These are phyloP conservation scores for Harpegnathos saltator DNA, from an alignment of 1,140 invertebrate species.

Conservation along the genomic window DNA sequence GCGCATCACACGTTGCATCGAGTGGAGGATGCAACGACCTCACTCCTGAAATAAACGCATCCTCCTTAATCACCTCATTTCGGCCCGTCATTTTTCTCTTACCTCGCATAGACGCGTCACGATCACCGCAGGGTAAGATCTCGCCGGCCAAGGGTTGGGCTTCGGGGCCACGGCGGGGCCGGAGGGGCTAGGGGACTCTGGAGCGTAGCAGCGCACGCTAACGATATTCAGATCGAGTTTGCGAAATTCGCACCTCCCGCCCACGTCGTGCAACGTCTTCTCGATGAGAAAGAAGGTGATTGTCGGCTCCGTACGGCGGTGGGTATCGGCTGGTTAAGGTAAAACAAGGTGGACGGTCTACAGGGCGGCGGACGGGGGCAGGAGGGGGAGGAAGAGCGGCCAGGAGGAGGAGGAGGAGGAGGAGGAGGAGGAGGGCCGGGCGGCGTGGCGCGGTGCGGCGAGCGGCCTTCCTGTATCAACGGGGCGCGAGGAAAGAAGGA, in stretches of 20 bases:
- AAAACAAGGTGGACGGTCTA: constrained; percentile 69
- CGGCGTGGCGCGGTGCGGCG: constrained; percentile 37
- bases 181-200: too few relatives aligned
- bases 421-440: not conserved
- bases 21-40: too few relatives aligned
- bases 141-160: too few relatives aligned
- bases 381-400: not conserved
- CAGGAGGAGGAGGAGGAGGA: not conserved
- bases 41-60: too few relatives aligned
- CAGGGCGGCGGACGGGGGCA: not conserved
- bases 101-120: too few relatives aligned
- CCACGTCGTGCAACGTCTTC: constrained; percentile 30
- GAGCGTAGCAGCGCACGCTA: constrained; percentile 9
- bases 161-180: too few relatives aligned
- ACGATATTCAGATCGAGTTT: constrained; percentile 39
- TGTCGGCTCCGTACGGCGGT: constrained; percentile 52
- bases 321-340: constrained; percentile 68
- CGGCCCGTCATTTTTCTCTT: too few relatives aligned
- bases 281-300: constrained; percentile 67
- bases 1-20: too few relatives aligned
- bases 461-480: constrained; percentile 70
- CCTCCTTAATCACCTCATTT: too few relatives aligned
- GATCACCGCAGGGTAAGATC: too few relatives aligned
- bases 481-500: constrained; percentile 68
- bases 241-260: constrained; percentile 49